Base-by-base conservation (phyloP, 2,888 invertebrate genomes). In the Tachina lurida region DNA sequence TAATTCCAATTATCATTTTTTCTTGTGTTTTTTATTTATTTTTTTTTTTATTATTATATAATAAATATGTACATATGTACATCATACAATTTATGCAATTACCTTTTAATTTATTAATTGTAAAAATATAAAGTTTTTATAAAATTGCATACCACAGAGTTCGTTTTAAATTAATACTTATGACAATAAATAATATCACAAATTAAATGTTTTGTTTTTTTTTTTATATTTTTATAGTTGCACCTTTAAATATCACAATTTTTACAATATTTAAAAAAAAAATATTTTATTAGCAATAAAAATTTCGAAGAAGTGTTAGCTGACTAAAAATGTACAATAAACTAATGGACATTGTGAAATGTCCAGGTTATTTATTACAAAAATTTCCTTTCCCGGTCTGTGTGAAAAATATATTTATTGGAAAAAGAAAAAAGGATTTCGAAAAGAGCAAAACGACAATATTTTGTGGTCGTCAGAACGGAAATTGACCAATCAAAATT, bases 401-500 rank as follows among this genome's bases (percentile, higher is more conserved):
- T 9, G 5, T 17, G 22, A 77, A 41, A 56, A 71, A 52, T 43
- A 77, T 45, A 83, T 71, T 71, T 43, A 73, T 78, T 84, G 54
- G 60, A 78, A 62, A 31, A 62, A 45, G 19, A 47, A 65, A 56
- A 65, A 31, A 43, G 41, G 43, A 60, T 77, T 77, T 77, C 12
- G 10, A 56, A 77, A 22, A 41, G 47, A 67, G 22, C 13, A 68
- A 52, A 22, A 60, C 31, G 15, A 68, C 41, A 60, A 52, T 45
- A 49, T 43, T 76, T 71, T 62, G 54, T 56, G 39, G 13, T 65
- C 65, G 65, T 77, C 83, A 73, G 70, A 91, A 88, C 91, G 92
- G 91, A 92, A 90, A 89, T 88, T 88, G 91, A 88, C 91, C 91
- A 91, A 91, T 92, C 88, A 91, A 73, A 83, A 73, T 54, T 78